Conservation (phyloP, 2,797 vertebrate species). For the Micrastur ruficollis region DNA sequence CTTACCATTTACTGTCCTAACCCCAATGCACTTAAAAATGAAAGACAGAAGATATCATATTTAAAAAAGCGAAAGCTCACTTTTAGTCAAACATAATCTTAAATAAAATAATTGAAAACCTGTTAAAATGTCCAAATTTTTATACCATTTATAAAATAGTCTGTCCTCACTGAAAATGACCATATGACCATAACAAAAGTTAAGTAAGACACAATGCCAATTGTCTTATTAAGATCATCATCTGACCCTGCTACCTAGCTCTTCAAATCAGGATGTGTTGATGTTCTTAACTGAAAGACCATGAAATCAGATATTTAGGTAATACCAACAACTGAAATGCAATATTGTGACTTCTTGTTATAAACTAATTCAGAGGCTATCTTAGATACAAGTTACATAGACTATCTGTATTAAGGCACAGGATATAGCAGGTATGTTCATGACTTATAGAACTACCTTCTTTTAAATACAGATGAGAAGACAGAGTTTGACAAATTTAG, state of each 20-base stretch:
- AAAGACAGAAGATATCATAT: background rate
- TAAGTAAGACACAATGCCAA: background rate
- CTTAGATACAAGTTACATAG: background rate
- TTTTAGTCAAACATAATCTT: background rate
- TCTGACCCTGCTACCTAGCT: background rate
- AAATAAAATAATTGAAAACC: background rate
- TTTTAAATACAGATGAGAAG: background rate
- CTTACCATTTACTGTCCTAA: background rate
- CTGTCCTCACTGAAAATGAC: background rate
- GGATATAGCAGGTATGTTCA: background rate
- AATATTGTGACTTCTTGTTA: background rate
- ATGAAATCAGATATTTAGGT: background rate
- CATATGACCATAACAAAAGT: background rate
- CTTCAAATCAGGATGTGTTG: background rate
- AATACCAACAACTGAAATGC: background rate
- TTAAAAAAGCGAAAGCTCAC: background rate
- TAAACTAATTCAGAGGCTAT: background rate
- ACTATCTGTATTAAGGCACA: background rate
- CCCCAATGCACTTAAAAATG: background rate
- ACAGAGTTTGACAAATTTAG: background rate
- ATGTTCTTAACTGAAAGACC: background rate
- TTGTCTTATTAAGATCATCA: background rate
- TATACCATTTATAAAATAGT: background rate
- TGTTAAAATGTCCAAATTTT: background rate
- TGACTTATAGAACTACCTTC: background rate